Percentiles rank a stretch among this genome's conserved stretches.
Evolutionary conservation across 2,888 invertebrate genomes (phyloP).

Genomic region (Alcis repandata): DNA sequence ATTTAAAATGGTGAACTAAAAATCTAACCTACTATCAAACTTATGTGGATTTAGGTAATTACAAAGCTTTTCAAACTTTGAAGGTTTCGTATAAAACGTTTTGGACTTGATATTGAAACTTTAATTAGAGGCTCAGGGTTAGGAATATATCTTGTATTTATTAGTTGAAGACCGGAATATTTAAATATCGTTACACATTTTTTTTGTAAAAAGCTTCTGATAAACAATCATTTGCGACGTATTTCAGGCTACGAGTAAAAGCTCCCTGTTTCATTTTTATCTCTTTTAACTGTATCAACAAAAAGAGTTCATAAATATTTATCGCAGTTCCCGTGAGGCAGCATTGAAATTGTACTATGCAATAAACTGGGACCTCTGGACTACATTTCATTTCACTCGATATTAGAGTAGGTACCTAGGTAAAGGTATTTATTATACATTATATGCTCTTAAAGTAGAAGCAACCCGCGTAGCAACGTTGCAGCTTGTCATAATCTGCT

Average conservation of each 20-base stretch:
- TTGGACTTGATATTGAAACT: too few species aligned
- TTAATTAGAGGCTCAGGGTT: too few species aligned
- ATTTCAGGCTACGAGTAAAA: slow-evolving; percentile 10
- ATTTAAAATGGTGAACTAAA: too few species aligned
- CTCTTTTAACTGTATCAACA: slow-evolving; percentile 32
- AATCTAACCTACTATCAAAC: too few species aligned
- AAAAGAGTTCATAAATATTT: slow-evolving; percentile 36
- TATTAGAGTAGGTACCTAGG: not conserved
- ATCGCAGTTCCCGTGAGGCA: slow-evolving; percentile 25
- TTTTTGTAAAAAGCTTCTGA: slow-evolving; percentile 7
- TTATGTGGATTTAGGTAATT: too few species aligned
- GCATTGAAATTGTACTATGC: slow-evolving; percentile 28
- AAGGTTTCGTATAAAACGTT: too few species aligned
- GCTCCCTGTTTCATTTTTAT: slow-evolving; percentile 27
- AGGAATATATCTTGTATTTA: too few species aligned
- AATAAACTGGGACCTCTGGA: slow-evolving; percentile 23
- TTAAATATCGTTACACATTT: too few species aligned
- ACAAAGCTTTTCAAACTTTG: too few species aligned
- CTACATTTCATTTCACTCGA: slow-evolving; percentile 9
- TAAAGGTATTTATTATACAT: too few species aligned
- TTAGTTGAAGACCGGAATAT: too few species aligned
- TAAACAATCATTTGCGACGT: not conserved
- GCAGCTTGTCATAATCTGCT: not conserved
- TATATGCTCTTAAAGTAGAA: too few species aligned
- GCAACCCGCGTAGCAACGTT: not conserved